Evolutionary conservation across 2,113 vertebrate genomes (phyloP), one percentile per base, ranked within the genome.

Genomic region (Tyrannus savana): DNA sequence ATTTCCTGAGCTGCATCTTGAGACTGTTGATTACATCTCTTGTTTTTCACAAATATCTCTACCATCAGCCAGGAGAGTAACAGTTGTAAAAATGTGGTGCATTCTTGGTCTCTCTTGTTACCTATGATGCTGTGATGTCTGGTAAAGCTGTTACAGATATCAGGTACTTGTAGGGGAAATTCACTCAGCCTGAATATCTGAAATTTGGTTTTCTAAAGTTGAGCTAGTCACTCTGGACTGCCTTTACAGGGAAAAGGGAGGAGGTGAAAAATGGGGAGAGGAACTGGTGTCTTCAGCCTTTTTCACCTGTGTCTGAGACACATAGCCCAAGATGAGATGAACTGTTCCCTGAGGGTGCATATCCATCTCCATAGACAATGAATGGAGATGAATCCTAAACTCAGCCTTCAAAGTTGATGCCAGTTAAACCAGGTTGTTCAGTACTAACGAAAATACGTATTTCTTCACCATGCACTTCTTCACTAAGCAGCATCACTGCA

Each of bases 311-410:
- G 28, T 50, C 50, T 86, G 59, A 87, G 64, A 69, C 50, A 47
- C 0, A 0, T 72, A 84, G 55, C 3, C n/a, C 46, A 58, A 66
- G 31, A 77, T 42, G 59, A 89, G 50, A 77, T 14, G 0, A 84
- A 89, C 77, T 92, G 7, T 21, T 35, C 66, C 76, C 80, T 87
- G 42, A 78, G 59, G 76, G 46, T 66, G 23, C 60, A 52, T 74
- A 44, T 80, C 46, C 89, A 62, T 87, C 50, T 87, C 35, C 42
- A 39, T 1, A 71, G 42, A 75, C 0, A 7, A 55, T 59, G 81
- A 87, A 79, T 44, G 42, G 39, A 83, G 63, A 56, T 27, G 68
- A 77, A 77, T 83, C n/a, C 46, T 62, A 41, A 69, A 73, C 4
- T 84, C 74, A 68, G 35, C 19, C 55, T 77, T 91, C 52, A 77